A percentile compares a stretch with the other conserved stretches of the same genome.
These are phyloP conservation scores for Aspiorhynchus laticeps DNA, from an alignment of 2,113 vertebrate genomes.

Conservation along the genomic window DNA sequence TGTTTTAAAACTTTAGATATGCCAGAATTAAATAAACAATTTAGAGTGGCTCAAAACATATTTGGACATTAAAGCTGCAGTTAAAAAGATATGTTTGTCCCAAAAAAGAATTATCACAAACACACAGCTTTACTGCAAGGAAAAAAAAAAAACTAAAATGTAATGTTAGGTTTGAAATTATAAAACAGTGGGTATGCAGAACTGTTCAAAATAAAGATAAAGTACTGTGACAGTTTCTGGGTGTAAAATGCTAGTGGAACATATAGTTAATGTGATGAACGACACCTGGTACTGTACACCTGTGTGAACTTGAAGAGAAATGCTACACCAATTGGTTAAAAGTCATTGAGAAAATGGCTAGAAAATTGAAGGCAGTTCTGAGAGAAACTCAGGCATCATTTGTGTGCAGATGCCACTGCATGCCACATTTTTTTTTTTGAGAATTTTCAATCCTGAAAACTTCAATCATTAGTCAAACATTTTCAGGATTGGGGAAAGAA, in stretches of 20 bases:
- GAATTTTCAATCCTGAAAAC: too few species aligned
- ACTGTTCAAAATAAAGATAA: neutral
- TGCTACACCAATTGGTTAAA: neutral
- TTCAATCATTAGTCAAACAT: too few species aligned
- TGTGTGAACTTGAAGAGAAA: neutral
- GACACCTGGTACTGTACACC: neutral
- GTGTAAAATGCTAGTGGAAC: neutral
- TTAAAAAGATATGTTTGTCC: neutral
- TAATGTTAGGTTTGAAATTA: neutral
- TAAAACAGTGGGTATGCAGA: neutral
- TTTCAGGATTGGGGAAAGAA: too few species aligned
- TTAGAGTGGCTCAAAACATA: neutral
- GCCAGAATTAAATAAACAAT: neutral
- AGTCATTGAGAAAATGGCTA: neutral
- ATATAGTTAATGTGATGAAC: neutral
- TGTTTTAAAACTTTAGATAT: neutral
- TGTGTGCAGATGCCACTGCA: too few species aligned
- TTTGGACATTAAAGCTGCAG: neutral
- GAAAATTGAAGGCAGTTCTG: neutral
- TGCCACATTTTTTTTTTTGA: too few species aligned
- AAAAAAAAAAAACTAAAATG: neutral
- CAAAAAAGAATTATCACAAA: too few species aligned
- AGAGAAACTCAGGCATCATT: neutral
- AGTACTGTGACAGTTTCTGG: neutral
- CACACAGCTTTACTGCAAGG: neutral